Conservation (phyloP, 2,113 vertebrate genomes). For the Sebastes fasciatus region DNA sequence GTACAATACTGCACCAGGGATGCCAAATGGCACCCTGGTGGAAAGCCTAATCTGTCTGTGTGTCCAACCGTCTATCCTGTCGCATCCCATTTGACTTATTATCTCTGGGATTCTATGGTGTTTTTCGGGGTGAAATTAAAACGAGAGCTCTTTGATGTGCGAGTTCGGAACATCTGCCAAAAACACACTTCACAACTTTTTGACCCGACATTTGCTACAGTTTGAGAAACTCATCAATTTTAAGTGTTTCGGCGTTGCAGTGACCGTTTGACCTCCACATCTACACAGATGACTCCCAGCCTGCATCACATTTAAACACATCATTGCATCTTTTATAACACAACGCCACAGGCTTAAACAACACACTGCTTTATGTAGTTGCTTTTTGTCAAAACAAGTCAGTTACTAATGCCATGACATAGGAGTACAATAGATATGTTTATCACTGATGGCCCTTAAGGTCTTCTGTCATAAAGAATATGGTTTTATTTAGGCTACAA, state of each 20-base stretch:
- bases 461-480: slow-evolving; percentile 9
- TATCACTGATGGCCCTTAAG: not conserved
- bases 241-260: not conserved
- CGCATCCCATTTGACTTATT: not conserved
- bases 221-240: not conserved
- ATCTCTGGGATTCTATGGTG: not conserved
- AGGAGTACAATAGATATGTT: not conserved
- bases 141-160: not conserved
- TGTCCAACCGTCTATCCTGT: not conserved
- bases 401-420: slow-evolving; percentile 17
- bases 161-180: not conserved
- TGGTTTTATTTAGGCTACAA: not conserved
- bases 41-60: not conserved
- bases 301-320: not conserved
- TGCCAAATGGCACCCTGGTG: slow-evolving; percentile 12
- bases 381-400: not conserved
- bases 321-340: not conserved
- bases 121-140: not conserved
- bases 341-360: not conserved
- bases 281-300: not conserved
- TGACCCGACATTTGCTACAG: not conserved
- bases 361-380: not conserved
- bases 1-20: not conserved
- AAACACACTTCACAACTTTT: not conserved
- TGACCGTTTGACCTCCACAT: not conserved